These are phyloP conservation scores for Itoplectis maculator DNA, from an alignment of 2,888 invertebrate genomes.

Conservation along the genomic window DNA sequence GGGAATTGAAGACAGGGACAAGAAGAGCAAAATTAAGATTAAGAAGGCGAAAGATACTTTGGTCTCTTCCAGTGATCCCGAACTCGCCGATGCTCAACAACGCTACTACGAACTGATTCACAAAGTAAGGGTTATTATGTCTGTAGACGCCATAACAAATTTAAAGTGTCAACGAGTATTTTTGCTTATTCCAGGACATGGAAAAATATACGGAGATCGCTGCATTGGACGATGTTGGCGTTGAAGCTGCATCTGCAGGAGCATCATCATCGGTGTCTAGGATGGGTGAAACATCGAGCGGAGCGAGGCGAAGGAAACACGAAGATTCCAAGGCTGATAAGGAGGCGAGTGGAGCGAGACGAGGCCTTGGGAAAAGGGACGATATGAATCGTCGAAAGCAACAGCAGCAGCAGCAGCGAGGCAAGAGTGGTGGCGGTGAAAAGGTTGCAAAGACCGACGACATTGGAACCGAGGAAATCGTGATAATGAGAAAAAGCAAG, in stretches of 20 bases:
- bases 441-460: slow-evolving; percentile 43
- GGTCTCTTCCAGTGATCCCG: slow-evolving; percentile 68
- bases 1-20: slow-evolving; percentile 60
- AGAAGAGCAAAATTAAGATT: slow-evolving; percentile 53
- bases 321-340: slow-evolving; percentile 67
- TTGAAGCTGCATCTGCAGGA: slow-evolving; percentile 21
- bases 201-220: slow-evolving; percentile 73
- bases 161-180: too few species aligned
- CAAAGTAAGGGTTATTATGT: slow-evolving; percentile 68
- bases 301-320: slow-evolving; percentile 55
- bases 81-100: slow-evolving; percentile 75
- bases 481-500: slow-evolving; percentile 68
- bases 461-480: slow-evolving; percentile 68
- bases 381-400: slow-evolving; percentile 61
- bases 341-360: slow-evolving; percentile 48
- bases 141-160: neutral
- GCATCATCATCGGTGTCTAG: slow-evolving; percentile 31
- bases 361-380: slow-evolving; percentile 50
- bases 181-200: slow-evolving; percentile 72
- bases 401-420: neutral
- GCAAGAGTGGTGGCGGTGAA: slow-evolving; percentile 46
- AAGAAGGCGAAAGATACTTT: slow-evolving; percentile 58
- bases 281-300: slow-evolving; percentile 45
- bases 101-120: slow-evolving; percentile 77
- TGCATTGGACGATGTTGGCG: slow-evolving; percentile 49